Evolutionary conservation across 2,888 invertebrate species (phyloP).

Genomic region (Lagria hirta): DNA sequence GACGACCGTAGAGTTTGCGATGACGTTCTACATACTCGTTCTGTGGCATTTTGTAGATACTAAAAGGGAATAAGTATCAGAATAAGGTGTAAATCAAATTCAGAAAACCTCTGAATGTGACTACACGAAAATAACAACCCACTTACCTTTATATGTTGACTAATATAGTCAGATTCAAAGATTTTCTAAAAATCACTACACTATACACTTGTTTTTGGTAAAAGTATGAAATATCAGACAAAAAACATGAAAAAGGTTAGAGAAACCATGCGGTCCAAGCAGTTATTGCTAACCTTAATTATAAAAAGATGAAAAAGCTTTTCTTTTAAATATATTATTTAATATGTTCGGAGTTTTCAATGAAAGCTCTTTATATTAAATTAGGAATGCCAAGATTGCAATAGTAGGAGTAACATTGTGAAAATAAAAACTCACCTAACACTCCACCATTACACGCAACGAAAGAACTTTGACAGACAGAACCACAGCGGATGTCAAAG

Average conservation of each 20-base stretch:
- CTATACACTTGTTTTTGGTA: no score
- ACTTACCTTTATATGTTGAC: constrained; percentile 46
- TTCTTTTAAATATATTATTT: no score
- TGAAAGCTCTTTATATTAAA: no score
- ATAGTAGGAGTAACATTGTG: constrained; percentile 16
- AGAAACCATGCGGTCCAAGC: no score
- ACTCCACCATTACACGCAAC: constrained; percentile 50
- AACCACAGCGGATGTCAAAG: constrained; percentile 18
- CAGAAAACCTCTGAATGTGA: constrained; percentile 53
- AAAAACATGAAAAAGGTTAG: no score
- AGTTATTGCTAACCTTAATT: no score
- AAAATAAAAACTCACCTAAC: constrained; percentile 41
- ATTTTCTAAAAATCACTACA: constrained; percentile 32
- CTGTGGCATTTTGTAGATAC: constrained; percentile 92
- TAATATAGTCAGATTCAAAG: constrained; percentile 51
- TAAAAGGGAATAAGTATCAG: no score
- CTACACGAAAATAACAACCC: constrained; percentile 39
- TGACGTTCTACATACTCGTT: constrained; percentile 99
- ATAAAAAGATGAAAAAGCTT: no score
- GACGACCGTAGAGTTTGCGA: constrained; percentile 92
- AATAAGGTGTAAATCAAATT: constrained; percentile 47
- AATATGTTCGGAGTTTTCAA: no score
- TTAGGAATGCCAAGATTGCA: no score
- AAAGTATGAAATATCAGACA: no score
- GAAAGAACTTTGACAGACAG: constrained; percentile 37